phyloP scores from a whole-genome alignment of 2,113 vertebrate genomes.

The Siniperca chuatsi region DNA sequence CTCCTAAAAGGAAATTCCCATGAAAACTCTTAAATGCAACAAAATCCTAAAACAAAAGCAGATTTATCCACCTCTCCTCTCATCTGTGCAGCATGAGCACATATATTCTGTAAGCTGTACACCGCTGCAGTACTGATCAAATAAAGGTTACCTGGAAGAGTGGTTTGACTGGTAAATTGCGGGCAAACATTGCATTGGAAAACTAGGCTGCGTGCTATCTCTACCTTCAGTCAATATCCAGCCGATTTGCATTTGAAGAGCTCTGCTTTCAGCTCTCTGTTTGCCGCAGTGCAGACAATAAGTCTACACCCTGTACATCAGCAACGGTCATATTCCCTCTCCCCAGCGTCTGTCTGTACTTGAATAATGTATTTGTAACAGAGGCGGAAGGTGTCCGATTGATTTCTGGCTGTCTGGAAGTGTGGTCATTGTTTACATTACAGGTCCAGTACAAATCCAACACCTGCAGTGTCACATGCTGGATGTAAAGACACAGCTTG shows the following conservation, averaged over 20 bases:
- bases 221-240: slow-evolving; percentile 38
- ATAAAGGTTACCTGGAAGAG: not conserved
- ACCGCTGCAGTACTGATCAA: not conserved
- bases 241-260: slow-evolving; percentile 47
- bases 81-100: not conserved
- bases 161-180: slow-evolving; percentile 61
- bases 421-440: slow-evolving; percentile 43
- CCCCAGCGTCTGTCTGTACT: not conserved
- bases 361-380: slow-evolving; percentile 19
- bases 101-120: not conserved
- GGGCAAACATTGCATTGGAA: slow-evolving; percentile 41
- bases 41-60: not conserved
- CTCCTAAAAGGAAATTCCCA: not conserved
- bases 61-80: not conserved
- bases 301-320: slow-evolving; percentile 21
- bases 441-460: not conserved
- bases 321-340: slow-evolving; percentile 30
- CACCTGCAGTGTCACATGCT: not conserved
- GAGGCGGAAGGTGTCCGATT: not conserved
- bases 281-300: slow-evolving; percentile 53
- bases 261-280: slow-evolving; percentile 17
- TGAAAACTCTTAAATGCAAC: not conserved
- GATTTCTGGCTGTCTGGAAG: not conserved
- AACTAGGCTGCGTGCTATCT: slow-evolving; percentile 36
- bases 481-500: not conserved